phyloP scores from a whole-genome alignment of 2,888 invertebrate genomes.

The Merodon equestris region DNA sequence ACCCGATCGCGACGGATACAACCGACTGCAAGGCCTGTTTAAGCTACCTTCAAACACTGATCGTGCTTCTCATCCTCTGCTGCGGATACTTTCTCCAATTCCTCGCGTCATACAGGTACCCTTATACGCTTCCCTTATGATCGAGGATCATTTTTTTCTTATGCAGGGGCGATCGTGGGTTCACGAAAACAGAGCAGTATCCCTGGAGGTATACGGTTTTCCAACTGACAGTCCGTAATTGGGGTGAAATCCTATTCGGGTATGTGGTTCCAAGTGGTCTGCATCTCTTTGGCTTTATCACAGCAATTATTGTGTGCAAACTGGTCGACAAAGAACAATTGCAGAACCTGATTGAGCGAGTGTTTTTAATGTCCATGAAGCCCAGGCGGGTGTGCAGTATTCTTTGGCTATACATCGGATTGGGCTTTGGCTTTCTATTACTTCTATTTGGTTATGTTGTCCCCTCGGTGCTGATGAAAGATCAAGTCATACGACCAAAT shows the following conservation, averaged over 20 bases:
- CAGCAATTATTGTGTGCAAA: slow-evolving; percentile 86
- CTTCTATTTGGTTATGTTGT: slow-evolving; percentile 84
- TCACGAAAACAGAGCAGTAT: slow-evolving; percentile 69
- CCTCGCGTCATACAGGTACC: slow-evolving; percentile 86
- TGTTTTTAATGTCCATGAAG: slow-evolving; percentile 85
- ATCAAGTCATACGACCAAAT: slow-evolving; percentile 70
- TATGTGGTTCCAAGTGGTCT: slow-evolving; percentile 87
- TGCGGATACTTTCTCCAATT: slow-evolving; percentile 88
- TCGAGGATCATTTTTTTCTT: neutral
- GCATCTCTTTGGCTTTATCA: slow-evolving; percentile 86
- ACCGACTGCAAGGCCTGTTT: slow-evolving; percentile 82
- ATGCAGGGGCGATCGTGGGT: slow-evolving; percentile 75
- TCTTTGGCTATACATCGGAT: slow-evolving; percentile 86
- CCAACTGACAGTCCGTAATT: slow-evolving; percentile 77
- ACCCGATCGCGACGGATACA: slow-evolving; percentile 84
- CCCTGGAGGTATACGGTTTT: slow-evolving; percentile 19
- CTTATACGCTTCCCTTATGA: neutral
- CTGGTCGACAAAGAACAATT: slow-evolving; percentile 90
- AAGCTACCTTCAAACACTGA: slow-evolving; percentile 84
- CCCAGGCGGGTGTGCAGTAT: slow-evolving; percentile 85
- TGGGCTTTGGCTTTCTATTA: slow-evolving; percentile 86
- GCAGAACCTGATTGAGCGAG: slow-evolving; percentile 90
- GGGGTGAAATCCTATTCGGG: slow-evolving; percentile 85
- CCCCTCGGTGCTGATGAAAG: slow-evolving; percentile 73
- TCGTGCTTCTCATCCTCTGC: slow-evolving; percentile 84